Percentiles rank a stretch among this genome's conserved stretches.
Evolutionary conservation across 2,797 vertebrate species (phyloP).

Genomic region (Manis pentadactyla): DNA sequence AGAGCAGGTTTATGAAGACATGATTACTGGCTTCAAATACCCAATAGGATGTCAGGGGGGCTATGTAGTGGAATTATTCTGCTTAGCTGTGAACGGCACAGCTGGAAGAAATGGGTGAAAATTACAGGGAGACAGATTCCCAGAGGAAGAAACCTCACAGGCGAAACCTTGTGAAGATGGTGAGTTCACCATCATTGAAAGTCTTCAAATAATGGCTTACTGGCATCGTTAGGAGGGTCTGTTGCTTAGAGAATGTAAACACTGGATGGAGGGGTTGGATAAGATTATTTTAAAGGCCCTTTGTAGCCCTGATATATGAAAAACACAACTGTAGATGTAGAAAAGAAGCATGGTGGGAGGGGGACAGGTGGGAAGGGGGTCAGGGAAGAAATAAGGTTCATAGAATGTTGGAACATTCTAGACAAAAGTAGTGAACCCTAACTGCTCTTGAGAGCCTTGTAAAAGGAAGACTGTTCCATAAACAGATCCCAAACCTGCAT

Average conservation of each 20-base stretch:
- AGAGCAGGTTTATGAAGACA: slow-evolving; percentile 52
- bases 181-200: background rate
- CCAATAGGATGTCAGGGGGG: slow-evolving; percentile 12
- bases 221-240: slow-evolving; percentile 33
- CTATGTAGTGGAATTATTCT: slow-evolving; percentile 62
- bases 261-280: background rate
- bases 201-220: slow-evolving; percentile 47
- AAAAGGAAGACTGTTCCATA: slow-evolving; percentile 35
- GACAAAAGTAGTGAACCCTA: slow-evolving; percentile 13
- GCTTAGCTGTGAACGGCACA: slow-evolving; percentile 57
- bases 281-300: slow-evolving; percentile 36
- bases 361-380: background rate
- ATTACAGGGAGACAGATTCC: slow-evolving; percentile 58
- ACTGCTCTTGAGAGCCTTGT: background rate
- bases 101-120: slow-evolving; percentile 64
- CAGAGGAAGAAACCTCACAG: slow-evolving; percentile 40
- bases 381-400: slow-evolving; percentile 41
- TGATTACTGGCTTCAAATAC: slow-evolving; percentile 70
- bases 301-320: slow-evolving; percentile 10
- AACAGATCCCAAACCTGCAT: slow-evolving; percentile 42
- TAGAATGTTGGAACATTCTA: slow-evolving; percentile 46
- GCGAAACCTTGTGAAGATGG: background rate
- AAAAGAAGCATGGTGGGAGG: background rate
- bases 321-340: slow-evolving; percentile 44
- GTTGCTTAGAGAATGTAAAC: slow-evolving; percentile 30